Base-by-base conservation (phyloP, 2,113 vertebrate genomes). In the Chrysochloris asiatica region DNA sequence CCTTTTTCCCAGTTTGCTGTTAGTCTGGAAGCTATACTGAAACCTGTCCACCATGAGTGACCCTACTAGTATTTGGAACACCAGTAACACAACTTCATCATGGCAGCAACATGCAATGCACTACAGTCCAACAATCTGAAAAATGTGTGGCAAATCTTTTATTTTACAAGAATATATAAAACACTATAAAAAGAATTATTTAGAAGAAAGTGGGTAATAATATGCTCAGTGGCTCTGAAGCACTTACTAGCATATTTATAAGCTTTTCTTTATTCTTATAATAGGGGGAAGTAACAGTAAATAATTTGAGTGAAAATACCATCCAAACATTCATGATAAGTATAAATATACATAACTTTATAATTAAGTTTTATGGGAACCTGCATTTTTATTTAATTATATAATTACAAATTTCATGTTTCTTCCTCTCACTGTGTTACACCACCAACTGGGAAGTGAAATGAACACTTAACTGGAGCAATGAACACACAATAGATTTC, bases 401-500 rank as follows among this genome's bases (percentile, higher is more conserved):
- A 6, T 43, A 76, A 63, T 76, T 71, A 88, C n/a, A 90, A 77
- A 43, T 76, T 50, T 95, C 30, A 38, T 59, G 45, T 79, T 72
- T 22, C 50, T 89, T 78, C 41, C 65, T 90, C 54, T 33, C 24
- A 75, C 43, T 50, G 1, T 83, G 86, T 73, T 8, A 26, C 36
- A 33, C 3, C 7, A 41, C 41, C 61, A n/a, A 3, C 0, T 72
- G 73, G 86, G 56, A 78, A 92, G 41, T 90, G 67, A 93, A 63
- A 72, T 9, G 33, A 89, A 24, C n/a, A 73, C 14, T 81, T 22
- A 75, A 50, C 56, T 72, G 79, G 76, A 89, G 36, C 17, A 56
- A 8, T 80, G 81, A 83, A 88, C 45, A 90, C 12, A 91, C 16
- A 71, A 50, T 54, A 16, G 19, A 50, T 83, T 93, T 84, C 71